These are phyloP conservation scores for Plecotus auritus DNA, from an alignment of 2,113 vertebrate species.

Conservation along the genomic window DNA sequence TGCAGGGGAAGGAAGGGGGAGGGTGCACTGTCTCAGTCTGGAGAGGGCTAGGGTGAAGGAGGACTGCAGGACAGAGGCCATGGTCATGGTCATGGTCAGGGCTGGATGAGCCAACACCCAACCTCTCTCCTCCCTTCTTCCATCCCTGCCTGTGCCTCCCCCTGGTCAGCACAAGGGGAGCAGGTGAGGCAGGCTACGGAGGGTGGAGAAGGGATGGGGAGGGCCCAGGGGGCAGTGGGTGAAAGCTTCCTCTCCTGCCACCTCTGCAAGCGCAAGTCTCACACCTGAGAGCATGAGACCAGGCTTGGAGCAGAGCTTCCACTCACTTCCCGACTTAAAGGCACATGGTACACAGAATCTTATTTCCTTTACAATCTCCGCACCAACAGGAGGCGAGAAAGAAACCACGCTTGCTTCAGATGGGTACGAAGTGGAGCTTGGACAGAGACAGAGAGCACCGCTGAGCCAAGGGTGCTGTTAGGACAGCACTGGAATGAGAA, in stretches of 20 bases:
- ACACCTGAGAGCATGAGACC: rapidly evolving
- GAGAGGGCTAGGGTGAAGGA: not conserved
- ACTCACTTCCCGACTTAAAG: not conserved
- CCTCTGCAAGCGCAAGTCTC: not conserved
- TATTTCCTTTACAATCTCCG: not conserved
- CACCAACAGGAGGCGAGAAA: not conserved
- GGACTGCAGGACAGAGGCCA: not conserved
- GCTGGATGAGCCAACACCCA: not conserved
- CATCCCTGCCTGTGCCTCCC: not conserved
- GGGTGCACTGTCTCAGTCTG: not conserved
- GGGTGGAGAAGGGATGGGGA: no score
- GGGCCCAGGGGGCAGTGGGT: rapidly evolving
- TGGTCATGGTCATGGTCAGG: not conserved
- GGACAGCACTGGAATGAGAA: not conserved
- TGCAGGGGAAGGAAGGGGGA: not conserved
- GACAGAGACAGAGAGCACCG: not conserved
- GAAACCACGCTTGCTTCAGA: not conserved
- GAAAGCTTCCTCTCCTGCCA: not conserved
- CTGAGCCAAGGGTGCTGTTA: no score
- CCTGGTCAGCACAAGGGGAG: not conserved
- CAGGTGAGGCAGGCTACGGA: not conserved
- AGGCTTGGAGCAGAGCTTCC: not conserved
- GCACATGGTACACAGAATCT: rapidly evolving
- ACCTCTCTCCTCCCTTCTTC: not conserved
- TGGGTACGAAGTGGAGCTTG: not conserved